Evolutionary conservation across 2,888 invertebrate species (phyloP).

Genomic region (Marronus borbonicus): DNA sequence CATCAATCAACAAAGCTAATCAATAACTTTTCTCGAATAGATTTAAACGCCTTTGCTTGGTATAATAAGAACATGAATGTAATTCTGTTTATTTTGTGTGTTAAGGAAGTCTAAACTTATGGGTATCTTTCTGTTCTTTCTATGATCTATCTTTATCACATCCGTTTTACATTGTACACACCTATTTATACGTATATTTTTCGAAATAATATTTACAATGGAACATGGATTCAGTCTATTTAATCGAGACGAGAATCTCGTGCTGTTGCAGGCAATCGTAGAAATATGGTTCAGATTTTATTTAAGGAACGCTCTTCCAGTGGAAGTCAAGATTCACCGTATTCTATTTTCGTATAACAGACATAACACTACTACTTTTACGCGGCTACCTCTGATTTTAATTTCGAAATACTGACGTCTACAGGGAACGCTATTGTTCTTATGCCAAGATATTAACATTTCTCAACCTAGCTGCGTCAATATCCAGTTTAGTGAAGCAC

Average conservation of each 20-base stretch:
- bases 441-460: constrained; percentile 28
- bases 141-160: not conserved
- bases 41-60: too few relatives aligned
- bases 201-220: not conserved
- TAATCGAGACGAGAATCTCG: constrained; percentile 27
- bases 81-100: not conserved
- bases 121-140: not conserved
- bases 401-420: constrained; percentile 33
- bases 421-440: constrained; percentile 7
- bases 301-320: constrained; percentile 37
- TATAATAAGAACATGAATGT: too few relatives aligned
- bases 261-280: constrained; percentile 16
- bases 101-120: not conserved
- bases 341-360: constrained; percentile 41
- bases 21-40: too few relatives aligned
- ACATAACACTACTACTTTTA: constrained; percentile 43
- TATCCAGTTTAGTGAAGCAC: not conserved
- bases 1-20: too few relatives aligned
- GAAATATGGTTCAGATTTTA: constrained; percentile 41
- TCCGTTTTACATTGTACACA: not conserved
- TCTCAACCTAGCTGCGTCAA: not conserved
- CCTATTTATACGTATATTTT: not conserved
- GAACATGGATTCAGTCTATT: not conserved
- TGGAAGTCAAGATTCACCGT: constrained; percentile 35
- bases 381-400: constrained; percentile 25